Base-by-base conservation (phyloP, 1,140 invertebrate species). In the Hyposmocoma kahamanoa region DNA sequence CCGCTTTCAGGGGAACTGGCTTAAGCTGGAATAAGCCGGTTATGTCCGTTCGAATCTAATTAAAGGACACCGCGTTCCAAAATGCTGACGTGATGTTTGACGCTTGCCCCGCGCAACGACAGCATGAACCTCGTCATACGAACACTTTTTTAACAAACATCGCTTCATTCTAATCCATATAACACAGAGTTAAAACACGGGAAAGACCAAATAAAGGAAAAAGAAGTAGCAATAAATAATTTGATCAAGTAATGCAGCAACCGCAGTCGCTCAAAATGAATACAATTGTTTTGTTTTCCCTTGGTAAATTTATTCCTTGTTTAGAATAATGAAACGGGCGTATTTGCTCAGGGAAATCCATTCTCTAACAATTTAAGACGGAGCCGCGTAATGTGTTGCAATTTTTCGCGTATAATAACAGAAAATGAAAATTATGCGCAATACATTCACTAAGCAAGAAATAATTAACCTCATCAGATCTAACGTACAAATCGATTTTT, bases 221-320 rank as follows among this genome's bases (percentile, higher is more conserved):
- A 65, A 63, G 53, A 61, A 73, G 49, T 63, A 55, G 49, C 61
- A 67, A 71, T 71, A 65, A 73, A 72, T 78, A 73, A 71, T 79
- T 71, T 67, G 71, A 74, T 79, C 67, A 73, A 80, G 68, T 74
- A 71, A 76, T 79, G 71, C 76, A 79, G 62, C 65, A 53, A 69
- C 70, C 69, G 64, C 66, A 69, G 70, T 70, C 68, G 62, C 67
- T 78, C 64, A 73, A 73, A 82, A 80, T 81, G 77, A 73, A 81
- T 78, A 75, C 78, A 67, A 77, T 82, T 79, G 75, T 80, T 76
- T 80, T 81, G 75, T 83, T 80, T 80, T 72, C 76, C 66, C 73
- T 74, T 64, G 67, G 71, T 67, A 78, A 80, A 79, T 81, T 72
- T 81, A 79, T 81, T 76, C 69, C 44, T 76, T 77, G 67, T 74